A percentile compares a stretch with the other conserved stretches of the same genome.
Conservation (phyloP, 1,140 invertebrate genomes). For the Drosophila murphyi region DNA sequence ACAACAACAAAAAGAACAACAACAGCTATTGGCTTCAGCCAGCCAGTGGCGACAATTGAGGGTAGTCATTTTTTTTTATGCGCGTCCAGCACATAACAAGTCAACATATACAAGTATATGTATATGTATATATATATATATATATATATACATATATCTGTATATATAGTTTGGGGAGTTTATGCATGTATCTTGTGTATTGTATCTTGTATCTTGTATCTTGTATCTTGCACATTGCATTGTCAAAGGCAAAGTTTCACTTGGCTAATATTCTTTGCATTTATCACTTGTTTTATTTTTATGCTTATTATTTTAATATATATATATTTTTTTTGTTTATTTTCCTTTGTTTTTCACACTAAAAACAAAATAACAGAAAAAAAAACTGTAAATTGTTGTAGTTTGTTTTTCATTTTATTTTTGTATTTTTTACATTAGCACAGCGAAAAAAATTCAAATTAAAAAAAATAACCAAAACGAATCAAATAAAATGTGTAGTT, state of each 20-base stretch:
- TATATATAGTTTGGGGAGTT: slow-evolving; percentile 17
- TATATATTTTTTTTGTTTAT: background rate
- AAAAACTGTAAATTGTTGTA: slow-evolving; percentile 23
- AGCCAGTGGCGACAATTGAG: slow-evolving; percentile 56
- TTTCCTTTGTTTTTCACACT: slow-evolving; percentile 31
- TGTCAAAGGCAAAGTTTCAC: slow-evolving; percentile 19
- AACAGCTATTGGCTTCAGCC: slow-evolving; percentile 26
- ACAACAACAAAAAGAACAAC: slow-evolving; percentile 6
- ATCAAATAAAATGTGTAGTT: background rate
- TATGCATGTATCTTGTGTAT: background rate
- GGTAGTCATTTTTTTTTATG: slow-evolving; percentile 57
- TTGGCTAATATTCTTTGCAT: background rate
- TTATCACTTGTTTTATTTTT: slow-evolving; percentile 16
- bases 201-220: too few species aligned
- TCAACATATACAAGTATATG: slow-evolving; percentile 11
- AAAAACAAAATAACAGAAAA: slow-evolving; percentile 53
- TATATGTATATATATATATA: slow-evolving; percentile 8
- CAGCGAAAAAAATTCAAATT: slow-evolving; percentile 12
- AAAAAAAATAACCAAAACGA: slow-evolving; percentile 26
- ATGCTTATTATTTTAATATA: slow-evolving; percentile 16
- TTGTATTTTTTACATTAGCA: background rate
- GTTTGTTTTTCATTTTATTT: background rate
- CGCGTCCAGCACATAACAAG: slow-evolving; percentile 28
- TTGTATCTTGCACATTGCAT: background rate
- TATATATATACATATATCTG: background rate